Base-by-base conservation (phyloP, 2,797 vertebrate species). In the Cuniculus paca region DNA sequence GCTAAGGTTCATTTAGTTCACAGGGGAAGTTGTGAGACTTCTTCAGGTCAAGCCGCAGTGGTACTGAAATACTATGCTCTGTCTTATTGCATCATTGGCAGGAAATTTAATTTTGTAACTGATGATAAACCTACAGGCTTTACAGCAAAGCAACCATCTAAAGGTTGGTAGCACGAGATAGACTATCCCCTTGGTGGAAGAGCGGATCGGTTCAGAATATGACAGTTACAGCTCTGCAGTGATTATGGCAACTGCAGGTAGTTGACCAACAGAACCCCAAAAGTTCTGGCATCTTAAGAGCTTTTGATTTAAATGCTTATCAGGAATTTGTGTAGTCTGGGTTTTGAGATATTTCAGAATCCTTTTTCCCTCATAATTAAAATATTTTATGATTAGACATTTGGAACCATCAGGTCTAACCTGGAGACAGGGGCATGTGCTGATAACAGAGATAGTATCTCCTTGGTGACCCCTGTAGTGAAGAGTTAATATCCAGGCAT, bases 391-490 rank as follows among this genome's bases (percentile, higher is more conserved):
- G 79, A 91, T 48, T 42, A 39, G 45, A 60, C 58, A 2, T 88
- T 90, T 88, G 72, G 11, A 79, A 80, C 14, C 20, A 84, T 86
- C 12, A 36, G 28, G 2, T 83, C 68, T 90, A 58, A 50, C 14
- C 50, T 50, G 2, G 26, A 48, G 22, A 56, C 34, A 3, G 19
- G 1, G 9, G 31, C 11, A 0, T 7, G 17, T 0, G 0, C 12
- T 16, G 10, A n/a, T 45, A 39, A 58, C 22, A 80, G 52, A n/a
- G 22, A 12, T 24, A 12, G 34, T 31, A 20, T 77, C 61, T 95
- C 72, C 94, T 63, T 72, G 90, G 65, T 0, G n/a, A 42, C 81
- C 84, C 96, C 92, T 94, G 78, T 68, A 81, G 87, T 12, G 1
- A 52, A 39, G 60, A 3, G 54, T 34, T 58, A 77, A 4, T 60